phyloP scores from a whole-genome alignment of 2,888 invertebrate genomes.

The Drosophila antonietae region DNA sequence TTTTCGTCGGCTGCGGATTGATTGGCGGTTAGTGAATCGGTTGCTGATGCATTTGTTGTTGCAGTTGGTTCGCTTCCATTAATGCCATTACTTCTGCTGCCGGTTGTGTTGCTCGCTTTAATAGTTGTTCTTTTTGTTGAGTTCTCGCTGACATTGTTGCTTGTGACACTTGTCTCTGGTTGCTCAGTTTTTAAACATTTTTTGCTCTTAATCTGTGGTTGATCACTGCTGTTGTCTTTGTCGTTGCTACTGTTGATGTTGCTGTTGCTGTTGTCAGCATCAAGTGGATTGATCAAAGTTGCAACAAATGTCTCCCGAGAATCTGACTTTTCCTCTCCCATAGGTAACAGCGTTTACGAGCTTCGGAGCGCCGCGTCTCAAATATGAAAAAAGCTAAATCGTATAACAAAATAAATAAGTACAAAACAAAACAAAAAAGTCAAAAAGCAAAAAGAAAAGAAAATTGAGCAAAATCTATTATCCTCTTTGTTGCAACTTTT shows the following conservation, averaged over 20 bases:
- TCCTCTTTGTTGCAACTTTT: slow-evolving; percentile 14
- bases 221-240: slow-evolving; percentile 17
- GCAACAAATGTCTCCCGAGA: slow-evolving; percentile 68
- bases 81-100: slow-evolving; percentile 28
- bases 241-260: slow-evolving; percentile 19
- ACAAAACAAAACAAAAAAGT: background rate
- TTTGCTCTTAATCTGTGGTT: slow-evolving; percentile 14
- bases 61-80: slow-evolving; percentile 25
- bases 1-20: slow-evolving; percentile 23
- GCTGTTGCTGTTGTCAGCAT: slow-evolving; percentile 21
- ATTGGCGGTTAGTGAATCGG: slow-evolving; percentile 20
- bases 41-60: background rate
- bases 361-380: slow-evolving; percentile 41
- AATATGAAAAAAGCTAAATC: slow-evolving; percentile 51
- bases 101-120: slow-evolving; percentile 19
- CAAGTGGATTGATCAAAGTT: slow-evolving; percentile 57
- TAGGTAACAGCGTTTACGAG: slow-evolving; percentile 68
- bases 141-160: slow-evolving; percentile 47
- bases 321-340: slow-evolving; percentile 70
- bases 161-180: slow-evolving; percentile 1
- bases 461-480: slow-evolving; percentile 11
- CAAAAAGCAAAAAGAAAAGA: background rate
- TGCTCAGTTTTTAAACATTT: slow-evolving; percentile 29
- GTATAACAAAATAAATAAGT: slow-evolving; percentile 14
- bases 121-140: slow-evolving; percentile 32